Conservation (phyloP, 2,797 vertebrate genomes). For the Mycteria americana region DNA sequence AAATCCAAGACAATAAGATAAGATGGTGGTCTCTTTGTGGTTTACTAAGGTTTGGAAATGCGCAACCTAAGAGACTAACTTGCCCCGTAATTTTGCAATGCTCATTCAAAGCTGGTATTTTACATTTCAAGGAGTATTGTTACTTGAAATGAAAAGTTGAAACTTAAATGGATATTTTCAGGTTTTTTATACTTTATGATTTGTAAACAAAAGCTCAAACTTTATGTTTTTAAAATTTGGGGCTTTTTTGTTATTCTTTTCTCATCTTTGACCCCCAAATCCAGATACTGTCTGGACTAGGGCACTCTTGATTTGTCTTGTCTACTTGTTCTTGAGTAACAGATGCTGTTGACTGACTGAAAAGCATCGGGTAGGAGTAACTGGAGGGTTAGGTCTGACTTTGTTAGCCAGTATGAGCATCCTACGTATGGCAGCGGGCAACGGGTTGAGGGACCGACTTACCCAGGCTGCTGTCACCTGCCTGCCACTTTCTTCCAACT, state of each 20-base stretch:
- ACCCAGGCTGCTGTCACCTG: neutral
- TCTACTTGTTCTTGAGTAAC: neutral
- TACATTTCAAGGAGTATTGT: neutral
- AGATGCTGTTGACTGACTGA: neutral
- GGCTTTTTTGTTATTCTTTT: neutral
- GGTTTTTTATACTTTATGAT: neutral
- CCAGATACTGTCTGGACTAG: neutral
- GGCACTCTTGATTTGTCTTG: neutral
- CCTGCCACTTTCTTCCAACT: neutral
- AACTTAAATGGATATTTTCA: neutral
- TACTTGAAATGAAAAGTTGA: neutral
- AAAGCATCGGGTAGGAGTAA: neutral
- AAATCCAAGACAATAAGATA: constrained; percentile 17
- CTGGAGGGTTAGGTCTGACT: neutral
- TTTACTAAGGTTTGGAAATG: neutral
- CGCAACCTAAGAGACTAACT: neutral
- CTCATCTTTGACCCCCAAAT: neutral
- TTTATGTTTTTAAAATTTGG: neutral
- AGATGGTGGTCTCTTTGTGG: neutral
- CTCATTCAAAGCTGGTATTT: neutral
- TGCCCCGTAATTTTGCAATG: neutral
- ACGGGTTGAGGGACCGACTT: neutral
- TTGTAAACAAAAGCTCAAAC: neutral
- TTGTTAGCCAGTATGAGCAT: neutral
- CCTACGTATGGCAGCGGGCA: neutral